A percentile compares a stretch with the other conserved stretches of the same genome.
Evolutionary conservation across 2,888 invertebrate genomes (phyloP).

Genomic region (Phaonia tiefii): DNA sequence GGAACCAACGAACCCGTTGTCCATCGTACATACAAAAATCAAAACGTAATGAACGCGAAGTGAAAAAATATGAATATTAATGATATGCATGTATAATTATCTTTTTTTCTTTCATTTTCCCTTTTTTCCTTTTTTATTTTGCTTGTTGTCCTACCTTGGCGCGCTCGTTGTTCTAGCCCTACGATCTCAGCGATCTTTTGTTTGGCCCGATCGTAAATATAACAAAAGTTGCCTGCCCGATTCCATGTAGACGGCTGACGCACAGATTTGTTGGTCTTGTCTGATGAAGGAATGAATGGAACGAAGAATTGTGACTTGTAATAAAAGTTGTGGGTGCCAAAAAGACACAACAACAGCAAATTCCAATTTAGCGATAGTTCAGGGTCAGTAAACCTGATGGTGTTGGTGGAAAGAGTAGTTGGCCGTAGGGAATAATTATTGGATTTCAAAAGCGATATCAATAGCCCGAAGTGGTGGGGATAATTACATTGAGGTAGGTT

Average conservation of each 20-base stretch:
- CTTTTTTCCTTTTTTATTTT: not conserved
- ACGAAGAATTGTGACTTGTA: constrained; percentile 24
- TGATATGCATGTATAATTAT: constrained; percentile 42
- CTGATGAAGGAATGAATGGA: not conserved
- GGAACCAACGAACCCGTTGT: not conserved
- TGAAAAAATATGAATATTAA: constrained; percentile 41
- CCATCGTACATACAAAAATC: not conserved
- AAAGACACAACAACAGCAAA: constrained; percentile 9
- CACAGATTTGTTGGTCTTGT: constrained; percentile 11
- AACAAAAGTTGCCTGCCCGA: constrained; percentile 22
- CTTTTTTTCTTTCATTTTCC: constrained; percentile 14
- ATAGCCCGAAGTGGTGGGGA: too few relatives aligned
- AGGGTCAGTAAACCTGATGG: constrained; percentile 20
- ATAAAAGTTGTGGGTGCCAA: constrained; percentile 38
- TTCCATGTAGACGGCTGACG: not conserved
- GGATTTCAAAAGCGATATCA: too few relatives aligned
- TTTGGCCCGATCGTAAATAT: constrained; percentile 34
- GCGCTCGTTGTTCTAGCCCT: constrained; percentile 20
- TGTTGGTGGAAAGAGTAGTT: too few relatives aligned
- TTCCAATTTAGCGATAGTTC: constrained; percentile 33
- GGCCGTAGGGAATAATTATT: too few relatives aligned
- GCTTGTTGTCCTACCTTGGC: not conserved
- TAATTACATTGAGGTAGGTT: too few relatives aligned
- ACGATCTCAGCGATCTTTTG: constrained; percentile 33
- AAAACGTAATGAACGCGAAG: constrained; percentile 34